Conservation (phyloP, 2,888 invertebrate genomes). For the Esperia sulphurella region DNA sequence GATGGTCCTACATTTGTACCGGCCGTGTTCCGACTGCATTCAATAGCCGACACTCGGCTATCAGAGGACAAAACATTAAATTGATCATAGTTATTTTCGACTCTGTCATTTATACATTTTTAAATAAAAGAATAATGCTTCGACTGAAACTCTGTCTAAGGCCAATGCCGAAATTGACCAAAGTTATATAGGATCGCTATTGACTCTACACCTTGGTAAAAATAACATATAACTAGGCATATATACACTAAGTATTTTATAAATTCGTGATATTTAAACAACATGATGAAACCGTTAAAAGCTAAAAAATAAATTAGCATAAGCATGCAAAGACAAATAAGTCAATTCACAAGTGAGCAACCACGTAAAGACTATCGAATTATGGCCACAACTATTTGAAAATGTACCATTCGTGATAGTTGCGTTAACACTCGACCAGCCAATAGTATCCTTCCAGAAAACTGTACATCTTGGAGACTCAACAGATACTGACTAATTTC, state of each 20-base stretch:
- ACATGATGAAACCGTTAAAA: slow-evolving; percentile 71
- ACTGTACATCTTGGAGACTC: slow-evolving; percentile 37
- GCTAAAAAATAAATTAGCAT: slow-evolving; percentile 70
- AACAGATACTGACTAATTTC: slow-evolving; percentile 29
- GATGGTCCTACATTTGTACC: slow-evolving; percentile 57
- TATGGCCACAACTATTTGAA: slow-evolving; percentile 69
- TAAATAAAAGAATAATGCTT: slow-evolving; percentile 3
- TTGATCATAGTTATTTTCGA: slow-evolving; percentile 28
- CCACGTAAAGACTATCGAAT: slow-evolving; percentile 69
- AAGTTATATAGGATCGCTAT: background rate
- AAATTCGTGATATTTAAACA: slow-evolving; percentile 59
- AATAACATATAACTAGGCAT: slow-evolving; percentile 3
- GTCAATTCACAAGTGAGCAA: slow-evolving; percentile 63
- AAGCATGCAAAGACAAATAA: slow-evolving; percentile 66
- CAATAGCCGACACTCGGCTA: slow-evolving; percentile 36
- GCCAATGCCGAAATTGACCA: background rate
- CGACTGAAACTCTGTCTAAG: background rate
- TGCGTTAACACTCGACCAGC: slow-evolving; percentile 57
- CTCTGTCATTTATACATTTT: slow-evolving; percentile 30
- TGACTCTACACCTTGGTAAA: background rate
- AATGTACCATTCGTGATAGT: slow-evolving; percentile 67
- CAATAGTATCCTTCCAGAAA: slow-evolving; percentile 58
- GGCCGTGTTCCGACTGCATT: slow-evolving; percentile 41
- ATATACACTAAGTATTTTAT: slow-evolving; percentile 18
- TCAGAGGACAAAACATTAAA: slow-evolving; percentile 34